Conservation (phyloP, 2,888 invertebrate species). For the Lapara coniferarum region DNA sequence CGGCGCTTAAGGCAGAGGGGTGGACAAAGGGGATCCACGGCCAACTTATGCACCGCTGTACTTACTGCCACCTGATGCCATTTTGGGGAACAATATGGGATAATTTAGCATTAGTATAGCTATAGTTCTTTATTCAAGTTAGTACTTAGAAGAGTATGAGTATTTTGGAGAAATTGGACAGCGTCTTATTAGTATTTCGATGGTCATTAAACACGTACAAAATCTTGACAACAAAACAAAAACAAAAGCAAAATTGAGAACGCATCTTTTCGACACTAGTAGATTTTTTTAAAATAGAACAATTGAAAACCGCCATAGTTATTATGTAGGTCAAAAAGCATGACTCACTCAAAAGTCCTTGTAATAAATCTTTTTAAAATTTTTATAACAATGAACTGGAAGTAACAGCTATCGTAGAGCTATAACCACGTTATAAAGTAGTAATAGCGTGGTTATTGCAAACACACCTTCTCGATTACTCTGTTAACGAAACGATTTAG, state of each 20-base stretch:
- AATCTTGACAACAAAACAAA: too few relatives aligned
- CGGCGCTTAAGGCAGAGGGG: slow-evolving; percentile 39
- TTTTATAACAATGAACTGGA: not conserved
- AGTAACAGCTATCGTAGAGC: not conserved
- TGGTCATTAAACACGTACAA: too few relatives aligned
- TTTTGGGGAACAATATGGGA: slow-evolving; percentile 45
- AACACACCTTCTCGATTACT: slow-evolving; percentile 21
- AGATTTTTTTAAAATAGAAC: too few relatives aligned
- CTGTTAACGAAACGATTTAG: slow-evolving; percentile 28
- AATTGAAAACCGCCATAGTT: too few relatives aligned
- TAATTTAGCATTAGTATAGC: not conserved
- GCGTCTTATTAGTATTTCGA: too few relatives aligned
- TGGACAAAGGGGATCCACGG: slow-evolving; percentile 55
- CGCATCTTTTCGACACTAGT: too few relatives aligned
- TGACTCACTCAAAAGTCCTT: not conserved
- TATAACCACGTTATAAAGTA: slow-evolving; percentile 7
- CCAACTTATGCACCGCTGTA: slow-evolving; percentile 55
- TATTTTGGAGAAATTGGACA: too few relatives aligned
- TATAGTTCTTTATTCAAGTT: too few relatives aligned
- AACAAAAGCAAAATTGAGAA: too few relatives aligned
- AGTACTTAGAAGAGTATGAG: too few relatives aligned
- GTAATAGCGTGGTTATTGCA: slow-evolving; percentile 17
- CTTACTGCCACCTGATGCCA: slow-evolving; percentile 65
- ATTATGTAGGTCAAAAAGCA: not conserved
- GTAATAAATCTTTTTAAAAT: not conserved